Percentiles rank a stretch among this genome's conserved stretches.
phyloP scores from a whole-genome alignment of 2,888 invertebrate genomes.

The Drosophila fulvimacula region DNA sequence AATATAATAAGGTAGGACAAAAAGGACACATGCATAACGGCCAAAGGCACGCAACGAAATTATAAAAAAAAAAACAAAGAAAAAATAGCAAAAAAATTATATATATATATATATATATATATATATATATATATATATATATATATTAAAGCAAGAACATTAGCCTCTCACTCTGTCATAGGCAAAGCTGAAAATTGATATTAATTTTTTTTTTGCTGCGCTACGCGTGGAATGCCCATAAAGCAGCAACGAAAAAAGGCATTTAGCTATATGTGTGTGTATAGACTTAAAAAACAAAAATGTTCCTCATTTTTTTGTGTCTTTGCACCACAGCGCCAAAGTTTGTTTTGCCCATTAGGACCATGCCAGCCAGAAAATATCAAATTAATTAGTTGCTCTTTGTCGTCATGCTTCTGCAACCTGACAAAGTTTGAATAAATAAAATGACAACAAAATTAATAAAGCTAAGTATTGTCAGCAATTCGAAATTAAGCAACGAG shows the following conservation, averaged over 20 bases:
- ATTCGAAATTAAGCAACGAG: neutral
- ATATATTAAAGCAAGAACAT: conserved; percentile 23
- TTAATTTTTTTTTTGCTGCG: conserved; percentile 63
- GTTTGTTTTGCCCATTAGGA: conserved; percentile 38
- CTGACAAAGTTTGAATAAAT: conserved; percentile 35
- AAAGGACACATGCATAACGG: conserved; percentile 62
- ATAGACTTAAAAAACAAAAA: conserved; percentile 11
- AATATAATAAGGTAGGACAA: conserved; percentile 64
- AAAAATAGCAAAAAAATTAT: conserved; percentile 11
- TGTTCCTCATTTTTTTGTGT: conserved; percentile 46
- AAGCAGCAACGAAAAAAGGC: conserved; percentile 49
- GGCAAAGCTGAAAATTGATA: conserved; percentile 78
- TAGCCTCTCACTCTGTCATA: conserved; percentile 48
- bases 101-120: too few relatives aligned
- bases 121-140: too few relatives aligned
- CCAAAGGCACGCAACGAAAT: conserved; percentile 71
- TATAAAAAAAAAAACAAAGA: conserved; percentile 41
- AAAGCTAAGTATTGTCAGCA: conserved; percentile 3
- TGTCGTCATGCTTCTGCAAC: conserved; percentile 38
- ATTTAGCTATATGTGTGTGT: conserved; percentile 19
- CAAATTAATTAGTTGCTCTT: conserved; percentile 73
- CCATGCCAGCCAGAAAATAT: conserved; percentile 49
- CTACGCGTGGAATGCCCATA: conserved; percentile 65
- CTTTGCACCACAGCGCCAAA: conserved; percentile 50
- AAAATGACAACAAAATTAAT: conserved; percentile 26